Evolutionary conservation across 2,113 vertebrate species (phyloP).

Genomic region (Neolamprologus variostigma): DNA sequence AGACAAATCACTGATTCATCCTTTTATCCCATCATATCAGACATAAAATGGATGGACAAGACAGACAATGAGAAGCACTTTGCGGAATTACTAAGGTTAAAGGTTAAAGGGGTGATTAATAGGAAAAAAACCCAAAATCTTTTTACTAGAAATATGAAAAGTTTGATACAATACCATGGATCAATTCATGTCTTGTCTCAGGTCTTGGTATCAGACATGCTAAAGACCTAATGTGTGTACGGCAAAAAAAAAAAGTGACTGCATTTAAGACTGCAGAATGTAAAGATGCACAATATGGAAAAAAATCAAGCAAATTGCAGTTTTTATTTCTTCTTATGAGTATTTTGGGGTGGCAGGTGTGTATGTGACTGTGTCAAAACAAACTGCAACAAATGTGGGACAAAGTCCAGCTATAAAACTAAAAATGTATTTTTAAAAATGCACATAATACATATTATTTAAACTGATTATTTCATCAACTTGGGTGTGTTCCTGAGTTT

Average conservation of each 20-base stretch:
- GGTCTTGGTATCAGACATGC: not conserved
- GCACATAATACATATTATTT: not conserved
- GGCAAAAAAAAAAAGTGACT: not conserved
- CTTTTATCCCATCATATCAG: not conserved
- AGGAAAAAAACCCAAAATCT: rapidly evolving
- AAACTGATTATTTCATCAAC: not conserved
- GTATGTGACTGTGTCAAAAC: not conserved
- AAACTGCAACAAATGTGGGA: not conserved
- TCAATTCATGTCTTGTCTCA: not conserved
- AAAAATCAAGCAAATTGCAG: not conserved
- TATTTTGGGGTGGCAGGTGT: not conserved
- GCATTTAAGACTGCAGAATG: not conserved
- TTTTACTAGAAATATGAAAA: not conserved
- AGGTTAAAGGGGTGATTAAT: not conserved
- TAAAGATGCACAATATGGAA: not conserved
- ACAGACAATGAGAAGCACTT: not conserved
- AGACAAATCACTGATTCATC: not conserved
- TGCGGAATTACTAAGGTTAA: not conserved
- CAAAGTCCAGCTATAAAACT: not conserved
- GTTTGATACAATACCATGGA: not conserved
- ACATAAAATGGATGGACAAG: not conserved
- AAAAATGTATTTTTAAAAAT: not conserved
- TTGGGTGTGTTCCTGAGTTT: not conserved
- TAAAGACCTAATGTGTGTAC: not conserved
- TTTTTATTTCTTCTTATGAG: not conserved